Evolutionary conservation across 2,797 vertebrate genomes (phyloP), one percentile per base, ranked within the genome.

Genomic region (Epinephelus awoara): DNA sequence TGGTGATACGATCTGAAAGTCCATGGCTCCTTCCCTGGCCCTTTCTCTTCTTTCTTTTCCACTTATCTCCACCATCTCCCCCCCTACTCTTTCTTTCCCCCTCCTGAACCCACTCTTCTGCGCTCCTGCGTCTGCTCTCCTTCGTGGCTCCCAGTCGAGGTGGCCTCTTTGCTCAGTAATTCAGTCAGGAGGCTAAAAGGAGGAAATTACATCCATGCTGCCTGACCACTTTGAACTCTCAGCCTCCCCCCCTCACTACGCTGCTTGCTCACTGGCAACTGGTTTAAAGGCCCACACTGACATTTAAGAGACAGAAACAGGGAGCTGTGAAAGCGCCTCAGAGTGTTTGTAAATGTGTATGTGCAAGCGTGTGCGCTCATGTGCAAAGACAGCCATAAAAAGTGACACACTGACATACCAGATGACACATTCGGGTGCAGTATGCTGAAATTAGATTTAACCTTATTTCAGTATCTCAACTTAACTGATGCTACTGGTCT

Each of bases 101-200:
- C 55, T 21, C 38, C 56, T 64, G 55, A 76, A 67, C 67, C 55
- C 49, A 18, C 77, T 72, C 71, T 21, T 70, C 49, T 38, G 11
- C 5, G 4, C 72, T 83, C 47, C 63, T 2, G 14, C 51, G 59
- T 70, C 75, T 44, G 3, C 79, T 75, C 64, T 72, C 70, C 67
- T 54, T 18, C 49, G 51, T 40, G 15, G 65, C 51, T 84, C 79
- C 90, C 76, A 71, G 74, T 65, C 23, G 66, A 82, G 85, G 76
- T 80, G 84, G 84, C 85, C 84, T 84, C 82, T 74, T 83, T 80
- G 77, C 85, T 75, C 75, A 55, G 88, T 88, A 82, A 85, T 89
- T 87, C 88, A 89, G 86, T 88, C 80, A 83, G 88, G 75, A 79
- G 86, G 82, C 90, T 85, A 90, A 92, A 81, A 90, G 84, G 79